Evolutionary conservation across 2,888 invertebrate species (phyloP), one percentile per base, ranked within the genome.

Genomic region (Leptura quadrifasciata): DNA sequence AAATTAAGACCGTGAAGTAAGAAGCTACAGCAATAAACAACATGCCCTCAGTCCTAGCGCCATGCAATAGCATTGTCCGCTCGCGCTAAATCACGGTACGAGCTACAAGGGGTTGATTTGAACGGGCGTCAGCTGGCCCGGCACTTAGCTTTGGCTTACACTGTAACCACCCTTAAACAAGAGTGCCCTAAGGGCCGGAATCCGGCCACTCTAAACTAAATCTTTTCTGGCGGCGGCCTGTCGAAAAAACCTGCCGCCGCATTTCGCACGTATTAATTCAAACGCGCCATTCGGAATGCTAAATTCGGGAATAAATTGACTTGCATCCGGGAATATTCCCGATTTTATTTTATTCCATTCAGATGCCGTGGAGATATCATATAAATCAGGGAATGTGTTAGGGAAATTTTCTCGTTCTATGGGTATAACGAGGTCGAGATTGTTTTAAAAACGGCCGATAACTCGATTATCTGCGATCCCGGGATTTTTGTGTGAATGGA

Each of bases 121-220:
- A 85, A 81, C 78, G 72, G 89, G 91, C 91, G 91, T 91, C 91
- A 91, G 90, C 91, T 91, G 91, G 89, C 88, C 86, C 88, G 88
- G 90, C 91, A 91, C 91, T 91, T 91, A 88, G 89, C 89, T 82
- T 72, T 79, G 76, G 84, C 86, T 84, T 83, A 82, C 79, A 83
- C 83, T 81, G 84, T 83, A 77, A 72, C 84, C 82, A 79, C 83
- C 85, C 85, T 80, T 85, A 84, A 83, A 76, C 78, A 72, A 72
- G 77, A 67, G 69, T 63, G 76, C 80, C 82, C 83, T 85, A 85
- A 82, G 82, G 86, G 67, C 81, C 76, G 81, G 63, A 84, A 81
- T 85, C 84, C 81, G 76, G 74, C 79, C 80, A 73, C 76, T 74
- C 78, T 77, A 80, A 82, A 85, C 84, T 83, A 83, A 85, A 85